phyloP scores from a whole-genome alignment of 2,113 vertebrate species.

The Notothenia rossii region DNA sequence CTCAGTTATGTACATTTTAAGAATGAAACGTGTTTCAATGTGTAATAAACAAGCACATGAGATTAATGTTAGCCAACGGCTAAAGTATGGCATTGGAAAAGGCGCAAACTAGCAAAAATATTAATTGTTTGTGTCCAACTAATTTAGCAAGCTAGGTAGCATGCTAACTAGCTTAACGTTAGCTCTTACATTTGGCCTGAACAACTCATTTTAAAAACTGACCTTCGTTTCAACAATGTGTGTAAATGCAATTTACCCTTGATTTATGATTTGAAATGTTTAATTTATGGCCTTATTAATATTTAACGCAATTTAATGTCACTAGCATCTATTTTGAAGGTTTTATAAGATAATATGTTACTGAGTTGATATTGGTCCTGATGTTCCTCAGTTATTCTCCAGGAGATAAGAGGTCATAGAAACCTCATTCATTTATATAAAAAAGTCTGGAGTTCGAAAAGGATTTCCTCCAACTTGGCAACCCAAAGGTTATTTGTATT shows the following conservation, averaged over 20 bases:
- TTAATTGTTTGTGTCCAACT: background rate
- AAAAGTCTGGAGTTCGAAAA: background rate
- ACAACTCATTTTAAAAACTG: background rate
- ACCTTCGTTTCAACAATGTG: too few species aligned
- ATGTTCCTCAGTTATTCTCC: too few species aligned
- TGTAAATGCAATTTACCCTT: background rate
- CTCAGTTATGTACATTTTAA: background rate
- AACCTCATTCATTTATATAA: too few species aligned
- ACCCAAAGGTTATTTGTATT: background rate
- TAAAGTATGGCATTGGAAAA: too few species aligned
- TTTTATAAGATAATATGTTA: background rate
- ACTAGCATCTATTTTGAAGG: background rate
- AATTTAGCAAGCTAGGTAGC: background rate
- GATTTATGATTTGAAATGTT: background rate
- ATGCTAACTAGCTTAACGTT: background rate
- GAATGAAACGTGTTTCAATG: background rate
- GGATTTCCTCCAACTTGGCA: background rate
- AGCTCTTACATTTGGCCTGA: background rate
- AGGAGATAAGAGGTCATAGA: too few species aligned
- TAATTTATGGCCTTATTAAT: background rate
- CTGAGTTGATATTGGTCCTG: too few species aligned
- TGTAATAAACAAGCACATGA: background rate
- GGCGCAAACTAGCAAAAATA: background rate
- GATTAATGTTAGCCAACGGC: too few species aligned
- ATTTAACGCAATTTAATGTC: background rate